Base-by-base conservation (phyloP, 2,888 invertebrate species). In the Cryptocephalus primarius region DNA sequence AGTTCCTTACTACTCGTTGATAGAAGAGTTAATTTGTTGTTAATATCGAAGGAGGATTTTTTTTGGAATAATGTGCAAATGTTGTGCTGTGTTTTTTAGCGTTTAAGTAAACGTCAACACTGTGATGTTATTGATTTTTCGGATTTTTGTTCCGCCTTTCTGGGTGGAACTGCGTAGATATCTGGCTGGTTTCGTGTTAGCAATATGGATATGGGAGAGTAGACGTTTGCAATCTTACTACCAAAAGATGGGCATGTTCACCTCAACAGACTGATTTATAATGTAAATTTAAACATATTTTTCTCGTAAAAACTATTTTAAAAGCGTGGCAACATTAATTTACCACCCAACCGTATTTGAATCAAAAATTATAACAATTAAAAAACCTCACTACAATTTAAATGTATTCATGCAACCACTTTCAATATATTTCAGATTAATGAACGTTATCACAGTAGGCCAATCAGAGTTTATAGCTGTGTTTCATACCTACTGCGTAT, bases 71-170 rank as follows among this genome's bases (percentile, higher is more conserved):
- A 58, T 55, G 62, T 62, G 63, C 63, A 63, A 63, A 59, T 55
- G 48, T 57, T 59, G 63, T 62, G 63, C 63, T 63, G 63, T 63
- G 63, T 62, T 60, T 52, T 55, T 59, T 57, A 52, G 39, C 47
- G 48, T 51, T n/a, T 57, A 57, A 55, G 51, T 39, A 46, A 46
- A 50, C 39, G 44, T 44, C 33, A 13, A 36, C 12, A 12, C 36
- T 36, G 36, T 36, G 36, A 12, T 36, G 36, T 36, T 39, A 39
- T 41, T 32, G 39, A 33, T 32, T 12, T 22, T 9, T 39, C 9
- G 12, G 9, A 11, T 36, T 44, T 43, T 31, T 8, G 32, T 42
- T 42, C 32, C n/a, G n/a, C 31, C 13, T n/a, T 32, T 32, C 12
- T 12, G 31, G 10, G 42, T 9, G 32, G 42, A 6, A 6, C 36